Base-by-base conservation (phyloP, 2,113 vertebrate genomes). In the Eidolon helvum region DNA sequence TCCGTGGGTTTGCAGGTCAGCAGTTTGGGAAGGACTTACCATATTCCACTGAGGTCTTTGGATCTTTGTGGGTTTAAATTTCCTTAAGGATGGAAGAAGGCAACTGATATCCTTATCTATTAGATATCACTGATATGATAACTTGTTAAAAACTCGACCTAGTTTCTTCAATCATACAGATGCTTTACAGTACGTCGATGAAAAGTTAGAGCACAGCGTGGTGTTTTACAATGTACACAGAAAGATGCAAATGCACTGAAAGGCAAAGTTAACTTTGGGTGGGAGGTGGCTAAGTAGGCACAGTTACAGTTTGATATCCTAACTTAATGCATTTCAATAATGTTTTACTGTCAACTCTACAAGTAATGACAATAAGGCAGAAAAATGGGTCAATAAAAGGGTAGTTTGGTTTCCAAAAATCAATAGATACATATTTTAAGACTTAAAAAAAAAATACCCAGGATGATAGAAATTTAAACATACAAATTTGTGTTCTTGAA, bases 381-480 rank as follows among this genome's bases (percentile, higher is more conserved):
- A 45, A 71, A 12, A 45, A 45, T 69, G 65, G 72, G 8, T 55
- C 16, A 65, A 55, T 71, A 11, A 45, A 59, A 94, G 43, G 10
- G n/a, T 48, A 35, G 15, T 30, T 86, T 77, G 30, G 5, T 72
- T 96, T 66, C 61, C 35, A 14, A 83, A 93, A 87, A 45, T 65
- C n/a, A 66, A 45, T 66, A 53, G 26, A 43, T 43, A 33, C 86
- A 35, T 50, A 77, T 18, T 71, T 82, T 55, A 63, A 57, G 7
- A 35, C 84, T 1, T 45, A 2, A 45, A 45, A 45, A 45, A 45
- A 45, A 45, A 33, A 19, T 8, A 30, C 14, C 8, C 63, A 87
- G 11, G 19, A 50, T 71, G 57, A 71, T 61, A 71, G 53, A 83
- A 45, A 91, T 89, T 30, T 61, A 68, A 82, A 45, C 15, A 71